Evolutionary conservation across 2,888 invertebrate species (phyloP), one percentile per base, ranked within the genome.

Genomic region (Lithophane socia): DNA sequence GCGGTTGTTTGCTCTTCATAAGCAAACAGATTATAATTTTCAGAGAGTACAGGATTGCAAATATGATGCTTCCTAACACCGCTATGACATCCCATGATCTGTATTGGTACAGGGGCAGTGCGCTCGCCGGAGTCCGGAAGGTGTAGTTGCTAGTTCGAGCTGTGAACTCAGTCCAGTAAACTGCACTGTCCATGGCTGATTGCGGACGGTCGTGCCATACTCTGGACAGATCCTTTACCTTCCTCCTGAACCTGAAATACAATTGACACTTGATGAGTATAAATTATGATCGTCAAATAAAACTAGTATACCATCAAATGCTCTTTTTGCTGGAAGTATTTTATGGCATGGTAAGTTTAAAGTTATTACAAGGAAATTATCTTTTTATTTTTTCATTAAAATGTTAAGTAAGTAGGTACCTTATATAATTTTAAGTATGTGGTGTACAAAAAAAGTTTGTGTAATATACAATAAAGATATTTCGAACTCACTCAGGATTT

Each of bases 81-180:
- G 84, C 82, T 61, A 92, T 60, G 7, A 95, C 73, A 77, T 96
- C 96, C 73, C 97, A 87, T 49, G 96, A 92, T 12, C 95, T 88
- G 78, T 96, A 96, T 88, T 97, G 95, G 87, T 97, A 97, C 42
- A 94, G 87, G 0, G 97, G 97, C 81, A 97, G 95, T 21, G 95
- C 93, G 1, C 94, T 94, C 7, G 97, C 95, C 1, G 97, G 94
- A 2, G 96, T 93, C 64, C 94, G 92, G 88, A 97, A 93, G 2
- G 92, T 92, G 21, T 92, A 87, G 79, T 97, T 97, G 49, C 92
- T 92, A 82, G 97, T 94, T 52, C 95, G 93, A 1, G 97, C 97
- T 1, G 97, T 97, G 87, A 97, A 97, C 90, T 98, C 97, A 0
- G 97, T 96, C 97, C 97, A 97, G 88, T 96, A 97, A 56, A 97